Evolutionary conservation across 2,888 invertebrate species (phyloP).

Genomic region (Dione vanillae): DNA sequence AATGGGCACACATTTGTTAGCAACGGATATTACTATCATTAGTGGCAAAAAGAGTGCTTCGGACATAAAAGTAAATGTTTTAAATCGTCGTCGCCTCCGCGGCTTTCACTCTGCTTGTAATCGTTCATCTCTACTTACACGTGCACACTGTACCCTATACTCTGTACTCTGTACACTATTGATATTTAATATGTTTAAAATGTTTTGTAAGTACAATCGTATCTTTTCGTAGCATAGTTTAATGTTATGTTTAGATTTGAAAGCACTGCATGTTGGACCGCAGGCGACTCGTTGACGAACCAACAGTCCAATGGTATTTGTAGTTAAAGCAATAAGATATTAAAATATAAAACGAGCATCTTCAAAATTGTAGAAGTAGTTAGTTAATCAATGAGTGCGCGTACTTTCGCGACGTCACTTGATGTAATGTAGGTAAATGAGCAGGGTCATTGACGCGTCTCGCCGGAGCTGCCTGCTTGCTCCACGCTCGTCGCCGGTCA

Average conservation of each 20-base stretch:
- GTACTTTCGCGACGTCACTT: background rate
- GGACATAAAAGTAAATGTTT: constrained; percentile 20
- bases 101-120: constrained; percentile 23
- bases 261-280: too few species aligned
- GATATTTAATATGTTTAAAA: background rate
- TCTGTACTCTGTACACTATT: background rate
- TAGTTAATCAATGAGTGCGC: background rate
- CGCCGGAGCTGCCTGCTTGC: background rate
- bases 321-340: background rate
- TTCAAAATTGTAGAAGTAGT: background rate
- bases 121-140: background rate
- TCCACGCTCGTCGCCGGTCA: constrained; percentile 4
- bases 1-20: constrained; percentile 4
- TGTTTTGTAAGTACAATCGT: too few species aligned
- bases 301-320: too few species aligned
- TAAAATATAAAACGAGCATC: background rate
- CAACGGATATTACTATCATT: constrained; percentile 35
- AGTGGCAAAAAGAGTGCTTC: constrained; percentile 15
- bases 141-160: background rate
- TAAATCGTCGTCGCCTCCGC: constrained; percentile 8
- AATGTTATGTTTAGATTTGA: too few species aligned
- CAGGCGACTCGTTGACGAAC: too few species aligned
- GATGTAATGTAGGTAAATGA: constrained; percentile 16
- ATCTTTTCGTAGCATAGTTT: too few species aligned
- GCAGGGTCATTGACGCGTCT: constrained; percentile 33